Base-by-base conservation (phyloP, 2,113 vertebrate species). In the Scartelaos histophorus region DNA sequence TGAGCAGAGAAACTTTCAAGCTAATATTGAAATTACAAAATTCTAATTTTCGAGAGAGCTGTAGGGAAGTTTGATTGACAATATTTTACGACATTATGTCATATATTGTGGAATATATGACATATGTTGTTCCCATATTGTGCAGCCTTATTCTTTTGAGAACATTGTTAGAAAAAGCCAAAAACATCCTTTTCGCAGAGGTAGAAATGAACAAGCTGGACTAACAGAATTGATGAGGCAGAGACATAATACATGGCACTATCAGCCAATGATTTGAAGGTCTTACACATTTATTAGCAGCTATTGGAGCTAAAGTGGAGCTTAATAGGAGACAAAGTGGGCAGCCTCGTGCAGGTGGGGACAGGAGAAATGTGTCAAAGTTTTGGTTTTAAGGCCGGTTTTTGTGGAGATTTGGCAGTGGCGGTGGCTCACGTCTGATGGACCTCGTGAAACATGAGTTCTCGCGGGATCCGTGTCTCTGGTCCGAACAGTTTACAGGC, bases 371-470 rank as follows among this genome's bases (percentile, higher is more conserved):
- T 13, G n/a, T 24, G 57, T 49, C 51, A 67, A 72, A 43, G 77
- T 78, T 62, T 61, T 82, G 21, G 71, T n/a, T 66, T 84, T 83
- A 83, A 82, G 86, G 85, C 81, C 77, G 24, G 81, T 70, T 64
- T 75, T 51, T 24, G 71, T 24, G 71, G 71, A 53, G 0, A 5
- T n/a, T 24, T 22, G 22, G 21, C 10, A 0, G 56, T 22, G 4
- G 22, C 56, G 12, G 21, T 21, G 19, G 84, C 91, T 98, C 95
- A 98, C 87, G 95, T 96, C 70, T 97, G 95, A 78, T 96, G 95
- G 0, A 97, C 92, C 86, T 97, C 95, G 47, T 97, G 96, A 85
- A 96, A 96, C 96, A 97, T 97, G 67, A 97, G 92, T 91, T 98
- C 96, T 62, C 94, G 94, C 0, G 97, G 97, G 88, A 98, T 95